Conservation (phyloP, 2,113 vertebrate genomes). For the Chloebia gouldiae region DNA sequence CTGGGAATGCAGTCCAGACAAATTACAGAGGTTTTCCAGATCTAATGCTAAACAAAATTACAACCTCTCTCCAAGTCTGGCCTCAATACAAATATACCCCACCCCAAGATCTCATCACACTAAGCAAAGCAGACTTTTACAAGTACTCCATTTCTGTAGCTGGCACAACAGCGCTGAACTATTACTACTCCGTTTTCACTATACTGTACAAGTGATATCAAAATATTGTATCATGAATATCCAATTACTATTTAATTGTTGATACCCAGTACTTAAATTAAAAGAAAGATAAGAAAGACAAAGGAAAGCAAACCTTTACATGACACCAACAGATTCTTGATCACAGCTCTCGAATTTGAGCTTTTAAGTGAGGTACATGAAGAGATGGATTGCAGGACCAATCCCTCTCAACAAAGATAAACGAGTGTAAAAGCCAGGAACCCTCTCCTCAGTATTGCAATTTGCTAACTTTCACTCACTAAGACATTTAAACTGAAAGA, state of each 20-base stretch:
- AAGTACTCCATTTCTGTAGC: neutral
- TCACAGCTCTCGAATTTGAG: neutral
- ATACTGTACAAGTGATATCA: neutral
- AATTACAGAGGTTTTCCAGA: constrained; percentile 22
- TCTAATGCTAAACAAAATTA: neutral
- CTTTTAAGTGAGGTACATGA: neutral
- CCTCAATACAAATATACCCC: neutral
- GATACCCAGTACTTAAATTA: neutral
- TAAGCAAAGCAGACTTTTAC: neutral
- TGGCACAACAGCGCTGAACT: neutral
- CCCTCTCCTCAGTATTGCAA: neutral
- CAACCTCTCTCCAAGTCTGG: neutral
- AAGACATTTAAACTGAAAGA: neutral
- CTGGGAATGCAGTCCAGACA: constrained; percentile 1
- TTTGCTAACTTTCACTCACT: neutral
- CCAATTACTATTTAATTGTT: neutral
- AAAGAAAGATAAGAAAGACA: neutral
- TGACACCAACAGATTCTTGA: neutral
- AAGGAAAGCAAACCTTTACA: neutral
- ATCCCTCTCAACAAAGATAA: neutral
- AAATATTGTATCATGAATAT: neutral
- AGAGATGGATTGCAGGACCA: neutral
- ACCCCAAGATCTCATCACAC: neutral
- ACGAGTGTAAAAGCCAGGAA: neutral
- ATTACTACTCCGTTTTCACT: neutral